Conservation (phyloP, 2,113 vertebrate species). For the Phylloscopus trochiloides region DNA sequence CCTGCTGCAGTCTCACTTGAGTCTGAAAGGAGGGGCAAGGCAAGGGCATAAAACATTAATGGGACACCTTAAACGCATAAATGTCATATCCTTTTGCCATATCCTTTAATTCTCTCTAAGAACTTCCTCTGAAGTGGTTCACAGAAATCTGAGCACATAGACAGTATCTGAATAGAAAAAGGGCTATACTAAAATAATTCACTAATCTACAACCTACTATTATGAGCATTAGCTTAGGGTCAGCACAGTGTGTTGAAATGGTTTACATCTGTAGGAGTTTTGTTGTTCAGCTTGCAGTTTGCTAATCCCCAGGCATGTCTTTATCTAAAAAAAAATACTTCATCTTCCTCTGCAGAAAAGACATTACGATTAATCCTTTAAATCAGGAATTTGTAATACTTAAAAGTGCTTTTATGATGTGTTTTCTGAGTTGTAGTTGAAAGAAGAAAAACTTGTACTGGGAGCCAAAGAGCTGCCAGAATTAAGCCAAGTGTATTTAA, state of each 20-base stretch:
- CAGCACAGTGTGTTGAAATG: background rate
- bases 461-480: background rate
- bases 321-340: background rate
- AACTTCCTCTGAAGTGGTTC: background rate
- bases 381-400: background rate
- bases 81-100: background rate
- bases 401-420: background rate
- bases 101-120: background rate
- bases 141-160: background rate
- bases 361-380: background rate
- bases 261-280: background rate
- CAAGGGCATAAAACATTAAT: background rate
- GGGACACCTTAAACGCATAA: background rate
- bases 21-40: background rate
- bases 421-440: background rate
- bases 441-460: background rate
- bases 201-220: background rate
- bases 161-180: background rate
- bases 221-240: background rate
- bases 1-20: fast-evolving
- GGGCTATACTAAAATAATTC: background rate
- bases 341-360: background rate
- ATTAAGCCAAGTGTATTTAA: background rate
- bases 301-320: background rate
- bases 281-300: background rate